phyloP scores from a whole-genome alignment of 2,888 invertebrate genomes.

The Drosophila fulvimacula region DNA sequence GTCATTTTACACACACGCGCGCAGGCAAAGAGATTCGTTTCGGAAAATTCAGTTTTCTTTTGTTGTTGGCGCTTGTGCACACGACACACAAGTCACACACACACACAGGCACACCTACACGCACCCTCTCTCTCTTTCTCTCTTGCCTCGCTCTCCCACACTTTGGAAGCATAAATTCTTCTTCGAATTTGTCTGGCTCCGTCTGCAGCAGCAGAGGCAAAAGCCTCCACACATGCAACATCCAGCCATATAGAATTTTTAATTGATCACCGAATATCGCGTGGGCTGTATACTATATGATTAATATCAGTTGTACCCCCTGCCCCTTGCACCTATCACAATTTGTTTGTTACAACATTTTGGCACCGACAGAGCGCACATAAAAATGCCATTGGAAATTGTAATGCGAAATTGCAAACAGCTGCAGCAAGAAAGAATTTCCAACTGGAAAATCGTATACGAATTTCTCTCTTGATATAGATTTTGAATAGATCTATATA shows the following conservation, averaged over 20 bases:
- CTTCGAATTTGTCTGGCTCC: constrained; percentile 29
- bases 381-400: constrained; percentile 51
- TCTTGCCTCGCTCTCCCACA: constrained; percentile 38
- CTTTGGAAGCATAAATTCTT: constrained; percentile 54
- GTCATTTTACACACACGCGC: constrained; percentile 47
- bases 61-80: constrained; percentile 78
- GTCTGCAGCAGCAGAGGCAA: constrained; percentile 39
- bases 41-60: constrained; percentile 43
- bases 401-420: constrained; percentile 37
- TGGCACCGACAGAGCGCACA: constrained; percentile 49
- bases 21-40: constrained; percentile 32
- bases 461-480: background rate
- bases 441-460: constrained; percentile 14
- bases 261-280: constrained; percentile 42
- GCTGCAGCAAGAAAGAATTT: constrained; percentile 29
- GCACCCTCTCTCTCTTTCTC: constrained; percentile 11
- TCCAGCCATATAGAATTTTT: constrained; percentile 49
- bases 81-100: constrained; percentile 79
- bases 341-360: constrained; percentile 59
- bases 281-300: constrained; percentile 47
- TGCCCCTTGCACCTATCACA: background rate
- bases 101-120: constrained; percentile 35
- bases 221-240: constrained; percentile 41
- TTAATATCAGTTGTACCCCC: constrained; percentile 52
- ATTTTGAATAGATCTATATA: background rate